Evolutionary conservation across 2,888 invertebrate species (phyloP), one percentile per base, ranked within the genome.

Genomic region (Fragum fragum): DNA sequence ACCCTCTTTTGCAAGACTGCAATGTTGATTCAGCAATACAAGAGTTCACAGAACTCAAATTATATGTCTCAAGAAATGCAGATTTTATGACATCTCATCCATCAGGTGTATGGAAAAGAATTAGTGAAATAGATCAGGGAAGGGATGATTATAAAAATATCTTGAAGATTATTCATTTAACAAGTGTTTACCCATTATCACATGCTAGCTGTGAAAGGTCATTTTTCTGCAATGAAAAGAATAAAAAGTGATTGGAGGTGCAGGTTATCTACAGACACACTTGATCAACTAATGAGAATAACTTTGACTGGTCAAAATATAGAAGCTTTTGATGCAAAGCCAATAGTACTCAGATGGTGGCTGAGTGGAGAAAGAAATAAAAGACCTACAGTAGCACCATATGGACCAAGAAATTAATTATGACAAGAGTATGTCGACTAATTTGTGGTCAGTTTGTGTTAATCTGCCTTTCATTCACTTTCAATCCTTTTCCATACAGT

Each of bases 331-430:
- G 23, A 77, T 18, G 32, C 77, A 21, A 66, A 21, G 2, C 28
- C 63, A 52, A 29, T 26, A 0, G 77, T 77, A 0, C n/a, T 63
- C 26, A 77, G 72, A 29, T 77, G 77, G 77, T 77, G 77, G 77
- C 42, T 63, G 3, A 39, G 47, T 21, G 77, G 77, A 0, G 71
- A 77, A 23, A 61, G 61, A 28, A 72, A 18, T 1, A 72, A 53
- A 32, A 0, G 76, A 7, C 76, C 76, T 28, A 61, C 18, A 39
- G 39, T 68, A 21, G 0, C 7, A 21, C 47, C 70, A 57, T 76
- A 76, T 69, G 71, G 76, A 1, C 76, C 59, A 42, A 76, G 71
- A n/a, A 26, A 69, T 55, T n/a, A n/a, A n/a, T n/a, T n/a, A n/a
- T n/a, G n/a, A n/a, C n/a, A n/a, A n/a, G n/a, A n/a, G n/a, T n/a